Percentiles rank a stretch among this genome's conserved stretches.
Evolutionary conservation across 2,888 invertebrate genomes (phyloP).

Genomic region (Hirtodrosophila duncani): DNA sequence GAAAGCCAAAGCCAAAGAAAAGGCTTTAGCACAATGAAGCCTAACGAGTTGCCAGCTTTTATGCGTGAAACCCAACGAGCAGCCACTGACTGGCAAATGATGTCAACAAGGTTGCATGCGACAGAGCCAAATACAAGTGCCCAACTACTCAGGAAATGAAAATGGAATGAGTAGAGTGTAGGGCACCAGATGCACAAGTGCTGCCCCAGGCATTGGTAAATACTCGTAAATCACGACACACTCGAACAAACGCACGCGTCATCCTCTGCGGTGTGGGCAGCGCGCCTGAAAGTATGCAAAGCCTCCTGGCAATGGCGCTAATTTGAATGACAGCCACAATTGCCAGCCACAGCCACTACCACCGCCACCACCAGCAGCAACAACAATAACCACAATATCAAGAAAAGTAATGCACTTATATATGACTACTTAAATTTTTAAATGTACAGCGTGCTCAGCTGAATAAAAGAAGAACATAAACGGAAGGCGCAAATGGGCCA

Average conservation of each 20-base stretch:
- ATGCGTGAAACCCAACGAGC: conserved; percentile 56
- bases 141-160: too few relatives aligned
- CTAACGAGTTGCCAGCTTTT: conserved; percentile 63
- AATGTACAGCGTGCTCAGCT: conserved; percentile 18
- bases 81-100: conserved; percentile 59
- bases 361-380: conserved; percentile 15
- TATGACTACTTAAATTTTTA: conserved; percentile 52
- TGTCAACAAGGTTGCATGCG: conserved; percentile 61
- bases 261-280: conserved; percentile 18
- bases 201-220: conserved; percentile 52
- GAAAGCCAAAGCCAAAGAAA: conserved; percentile 4
- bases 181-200: conserved; percentile 30
- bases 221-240: conserved; percentile 53
- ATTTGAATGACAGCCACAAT: conserved; percentile 56
- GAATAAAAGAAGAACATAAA: not conserved
- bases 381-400: conserved; percentile 13
- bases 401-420: conserved; percentile 32
- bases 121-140: too few relatives aligned
- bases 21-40: conserved; percentile 57
- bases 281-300: conserved; percentile 48
- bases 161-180: conserved; percentile 1
- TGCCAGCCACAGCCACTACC: conserved; percentile 42
- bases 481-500: conserved; percentile 44
- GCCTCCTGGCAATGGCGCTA: conserved; percentile 41
- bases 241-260: conserved; percentile 37